Base-by-base conservation (phyloP, 1,140 invertebrate genomes). In the Delia radicum region DNA sequence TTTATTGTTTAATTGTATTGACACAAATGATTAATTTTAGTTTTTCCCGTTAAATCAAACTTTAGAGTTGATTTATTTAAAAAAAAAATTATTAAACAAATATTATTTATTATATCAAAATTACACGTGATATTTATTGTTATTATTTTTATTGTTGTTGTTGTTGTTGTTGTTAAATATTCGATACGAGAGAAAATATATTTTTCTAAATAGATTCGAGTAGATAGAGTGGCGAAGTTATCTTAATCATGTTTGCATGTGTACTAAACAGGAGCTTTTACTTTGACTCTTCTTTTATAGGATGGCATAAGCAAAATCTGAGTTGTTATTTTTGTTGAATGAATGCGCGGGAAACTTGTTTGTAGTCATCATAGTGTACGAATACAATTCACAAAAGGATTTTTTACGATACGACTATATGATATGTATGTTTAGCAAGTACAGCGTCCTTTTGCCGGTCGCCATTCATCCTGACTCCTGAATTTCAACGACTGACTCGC, bases 391-490 rank as follows among this genome's bases (percentile, higher is more conserved):
- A 33, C 29, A 69, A 69, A 69, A 69, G 65, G 29, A 69, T 69
- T 69, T 37, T 37, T 75, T 46, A 42, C 62, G 73, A 46, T 75
- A 67, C 63, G 33, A 55, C 72, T 42, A 21, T 28, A 75, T 46
- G 63, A 74, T 65, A 65, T 24, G 31, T 65, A 65, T 24, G 31
- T 75, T 63, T 75, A 42, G 21, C 18, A 37, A 75, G 74, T 67
- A 67, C 74, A 75, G 65, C 74, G 65, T 75, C 65, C 29, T 65
- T 75, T 75, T 71, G 74, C 74, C 67, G 74, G 74, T 75, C 74
- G 74, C 74, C 74, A 75, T 75, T 75, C 74, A 75, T 75, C 74
- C 74, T 75, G 74, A 75, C 74, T 75, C 28, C 74, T 75, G 42
- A 72, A 67, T 72, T 75, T 75, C 74, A 69, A 61, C 67, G 28